These are phyloP conservation scores for Drosophila mauritiana DNA, from an alignment of 1,140 invertebrate genomes.

Conservation along the genomic window DNA sequence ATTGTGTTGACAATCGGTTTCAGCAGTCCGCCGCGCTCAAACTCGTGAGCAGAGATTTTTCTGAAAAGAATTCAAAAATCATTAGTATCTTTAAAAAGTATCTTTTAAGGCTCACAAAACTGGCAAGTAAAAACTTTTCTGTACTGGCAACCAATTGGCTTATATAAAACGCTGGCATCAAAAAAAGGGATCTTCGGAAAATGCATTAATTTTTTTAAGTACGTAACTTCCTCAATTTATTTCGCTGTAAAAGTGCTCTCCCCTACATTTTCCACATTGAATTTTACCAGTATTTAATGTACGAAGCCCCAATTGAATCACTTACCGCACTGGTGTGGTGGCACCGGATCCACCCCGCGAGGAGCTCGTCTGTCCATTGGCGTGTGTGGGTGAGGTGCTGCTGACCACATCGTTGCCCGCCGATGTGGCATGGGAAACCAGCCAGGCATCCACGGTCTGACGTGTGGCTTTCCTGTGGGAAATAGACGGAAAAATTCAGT, in stretches of 20 bases:
- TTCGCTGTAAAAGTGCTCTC: too few species aligned
- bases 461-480: slow-evolving; percentile 94
- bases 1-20: slow-evolving; percentile 96
- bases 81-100: background rate
- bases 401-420: slow-evolving; percentile 86
- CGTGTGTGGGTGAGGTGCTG: slow-evolving; percentile 87
- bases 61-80: slow-evolving; percentile 80
- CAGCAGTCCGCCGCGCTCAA: slow-evolving; percentile 94
- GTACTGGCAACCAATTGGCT: too few species aligned
- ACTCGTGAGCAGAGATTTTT: slow-evolving; percentile 98
- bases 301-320: background rate
- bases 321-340: slow-evolving; percentile 93
- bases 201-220: too few species aligned
- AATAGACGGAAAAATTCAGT: slow-evolving; percentile 1
- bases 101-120: background rate
- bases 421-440: slow-evolving; percentile 93
- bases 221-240: too few species aligned
- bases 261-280: too few species aligned
- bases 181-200: too few species aligned
- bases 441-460: slow-evolving; percentile 95
- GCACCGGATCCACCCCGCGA: slow-evolving; percentile 90
- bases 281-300: background rate
- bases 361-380: slow-evolving; percentile 84
- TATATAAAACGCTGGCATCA: too few species aligned
- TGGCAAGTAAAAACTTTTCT: background rate